Base-by-base conservation (phyloP, 2,797 vertebrate genomes). In the Trichosurus vulpecula region DNA sequence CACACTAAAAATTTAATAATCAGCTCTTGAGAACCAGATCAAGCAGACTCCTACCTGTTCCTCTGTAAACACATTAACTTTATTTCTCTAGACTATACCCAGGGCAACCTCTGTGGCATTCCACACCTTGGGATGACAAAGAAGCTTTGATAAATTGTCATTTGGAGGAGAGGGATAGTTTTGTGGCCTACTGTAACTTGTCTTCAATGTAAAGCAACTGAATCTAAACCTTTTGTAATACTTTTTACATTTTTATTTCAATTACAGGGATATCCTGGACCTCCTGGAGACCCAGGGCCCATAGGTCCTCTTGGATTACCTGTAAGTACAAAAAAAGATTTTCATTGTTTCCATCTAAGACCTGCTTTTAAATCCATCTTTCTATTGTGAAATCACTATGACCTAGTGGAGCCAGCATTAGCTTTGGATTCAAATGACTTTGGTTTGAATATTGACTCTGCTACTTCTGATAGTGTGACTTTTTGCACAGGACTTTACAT, bases 241-340 rank as follows among this genome's bases (percentile, higher is more conserved):
- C 57, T 92, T 98, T 95, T 93, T 52, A 56, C 97, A 0, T 96
- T 91, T 98, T 94, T 95, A 6, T 56, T 98, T 98, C 97, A 96
- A 90, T 98, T 95, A 90, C 96, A 99, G 99, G 99, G 99, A 52
- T 99, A 99, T 98, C 98, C 99, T 96, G 99, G 99, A 97, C 96
- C 99, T 97, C 98, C 99, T 96, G 99, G 99, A 91, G 74, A 98
- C 98, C 98, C 99, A 92, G 99, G 99, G 54, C 98, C 99, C 91
- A 61, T 99, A 2, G 99, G 99, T 4, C 98, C 99, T 90, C 98
- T 99, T 97, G 99, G 99, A 94, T 97, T 99, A 96, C 98, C 98
- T 95, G 99, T 99, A 99, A 99, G 99, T 99, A 97, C 90, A 97
- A n/a, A 91, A n/a, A 54, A 35, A 91, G 8, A 87, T 52, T 94